Base-by-base conservation (phyloP, 2,797 vertebrate species). In the Columba guinea region DNA sequence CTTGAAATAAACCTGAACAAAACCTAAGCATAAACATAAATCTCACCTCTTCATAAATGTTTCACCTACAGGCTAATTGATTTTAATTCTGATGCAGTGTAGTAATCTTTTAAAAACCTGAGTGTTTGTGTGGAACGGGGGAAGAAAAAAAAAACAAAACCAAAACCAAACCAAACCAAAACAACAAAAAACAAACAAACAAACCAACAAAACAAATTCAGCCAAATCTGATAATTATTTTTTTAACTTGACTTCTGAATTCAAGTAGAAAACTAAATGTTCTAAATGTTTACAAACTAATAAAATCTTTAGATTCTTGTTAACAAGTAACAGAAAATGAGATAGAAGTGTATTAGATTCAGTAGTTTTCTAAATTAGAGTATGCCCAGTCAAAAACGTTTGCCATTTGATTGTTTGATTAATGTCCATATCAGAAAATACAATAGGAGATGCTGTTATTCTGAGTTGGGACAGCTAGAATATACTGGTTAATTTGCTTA, bases 131-230 rank as follows among this genome's bases (percentile, higher is more conserved):
- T 32, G 56, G 26, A 83, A 84, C 13, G 23, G 14, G 15, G 3
- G 10, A 12, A 53, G 49, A 55, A 53, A 22, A 10, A 13, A 19
- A 44, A 8, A 46, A 44, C 19, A 19, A 41, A 41, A 41, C 13
- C 15, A 20, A 8, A 46, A 18, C 19, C 41, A 41, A 41, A 24
- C 7, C 11, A 26, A 26, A 65, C 12, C 3, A 0, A 32, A 11
- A 1, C 5, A 18, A 13, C 35, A 9, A 6, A 3, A 15, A 28
- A 2, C 14, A 17, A 2, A 22, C 37, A 24, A n/a, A 12, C 8
- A 37, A 37, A 37, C 37, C 37, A 37, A 37, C 5, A 68, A 59
- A 37, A 88, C 17, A 3, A 27, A 52, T 7, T 55, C 16, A 37
- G 13, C 5, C 8, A 59, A 59, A 52, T 41, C 27, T 34, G 16